Evolutionary conservation across 2,888 invertebrate genomes (phyloP), one percentile per base, ranked within the genome.

Genomic region (Drosophila falleni): DNA sequence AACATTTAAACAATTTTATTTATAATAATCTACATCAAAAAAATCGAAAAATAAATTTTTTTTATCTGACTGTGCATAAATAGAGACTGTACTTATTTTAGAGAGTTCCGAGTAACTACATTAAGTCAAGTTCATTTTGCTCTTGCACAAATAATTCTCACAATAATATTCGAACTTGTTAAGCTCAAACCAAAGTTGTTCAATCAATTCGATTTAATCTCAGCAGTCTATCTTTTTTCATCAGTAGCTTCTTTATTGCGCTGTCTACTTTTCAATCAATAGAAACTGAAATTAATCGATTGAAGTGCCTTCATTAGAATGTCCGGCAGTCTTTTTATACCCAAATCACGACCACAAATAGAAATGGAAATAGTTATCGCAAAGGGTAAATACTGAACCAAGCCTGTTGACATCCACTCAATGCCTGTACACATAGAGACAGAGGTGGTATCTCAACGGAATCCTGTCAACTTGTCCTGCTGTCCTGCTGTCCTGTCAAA

Each of bases 321-420:
- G 15, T 23, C n/a, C 11, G 37, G 15, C 67, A 51, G 35, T 54
- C 39, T 44, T 9, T 39, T 42, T 46, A 23, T 29, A 44, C 50
- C 39, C 44, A 53, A 71, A 60, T 42, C 51, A 33, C 16, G 11
- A 54, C 46, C 71, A 35, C 56, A 58, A 74, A 54, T 74, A 37
- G 49, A 61, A 63, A 73, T 56, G 11, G 47, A 33, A 69, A 50
- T 74, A 71, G 74, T 71, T 71, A 47, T 62, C 53, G 42, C 63
- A 64, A 60, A 49, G 72, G 63, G 61, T 47, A 41, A 42, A 58
- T 58, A 55, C 62, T 56, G 49, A 56, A 15, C 19, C 55, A 29
- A 33, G 54, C 61, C 42, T 59, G 67, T 74, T 72, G 72, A 75
- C 75, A 75, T 51, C 56, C 72, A 75, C 60, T 75, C 67, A 71